Evolutionary conservation across 2,113 vertebrate genomes (phyloP), one percentile per base, ranked within the genome.

Genomic region (Emberiza fucata): DNA sequence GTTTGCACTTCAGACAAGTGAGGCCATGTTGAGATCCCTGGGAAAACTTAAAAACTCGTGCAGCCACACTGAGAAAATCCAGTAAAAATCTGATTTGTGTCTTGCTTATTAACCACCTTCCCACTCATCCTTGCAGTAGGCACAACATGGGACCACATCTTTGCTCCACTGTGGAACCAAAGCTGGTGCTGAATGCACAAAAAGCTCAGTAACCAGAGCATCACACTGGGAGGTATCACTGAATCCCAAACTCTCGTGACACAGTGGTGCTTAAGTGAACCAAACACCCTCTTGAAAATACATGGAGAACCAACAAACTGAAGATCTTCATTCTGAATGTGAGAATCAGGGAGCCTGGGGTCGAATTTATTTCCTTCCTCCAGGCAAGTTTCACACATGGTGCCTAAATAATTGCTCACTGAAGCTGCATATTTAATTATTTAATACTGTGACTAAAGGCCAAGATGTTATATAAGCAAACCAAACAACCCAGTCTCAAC

Each of bases 391-490:
- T 94, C 90, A 89, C 83, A 92, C 44, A 51, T 22, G 70, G 64
- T 18, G 45, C 94, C 95, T 98, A 97, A 97, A 97, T 96, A 97
- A 97, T 33, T 97, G 94, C 95, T 97, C 91, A 89, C 87, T 89
- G 95, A 96, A 96, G 92, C 94, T 88, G 91, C 92, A 94, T 97
- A 96, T 97, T 98, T 97, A 98, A 97, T 98, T 98, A 98, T 98
- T 97, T 97, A 98, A 96, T 63, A 51, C 33, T 64, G 66, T 90
- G 87, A 96, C 92, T 97, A 84, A 12, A 70, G 90, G 96, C 94
- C 97, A 96, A 97, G 94, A 91, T 95, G 96, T 97, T 97, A 83
- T 10, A 75, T 86, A 96, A 97, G 84, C 76, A 93, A 81, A 71
- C 48, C 94, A 78, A 59, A 48, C 63, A 75, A 81, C 40, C 66